Conservation (phyloP, 1,140 invertebrate genomes). For the Fragariocoptes setiger region DNA sequence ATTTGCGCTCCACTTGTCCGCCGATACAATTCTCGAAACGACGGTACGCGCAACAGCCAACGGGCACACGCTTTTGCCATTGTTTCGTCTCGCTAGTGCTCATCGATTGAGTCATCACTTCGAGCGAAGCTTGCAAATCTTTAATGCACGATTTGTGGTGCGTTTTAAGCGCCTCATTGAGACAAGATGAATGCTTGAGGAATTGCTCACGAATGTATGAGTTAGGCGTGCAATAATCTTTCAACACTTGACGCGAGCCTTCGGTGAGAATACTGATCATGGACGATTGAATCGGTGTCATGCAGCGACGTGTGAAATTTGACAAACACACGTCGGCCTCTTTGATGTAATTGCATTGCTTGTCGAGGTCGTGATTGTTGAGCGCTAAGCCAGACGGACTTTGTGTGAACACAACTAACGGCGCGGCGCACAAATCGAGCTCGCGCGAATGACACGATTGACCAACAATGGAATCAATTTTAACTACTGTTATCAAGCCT, state of each 20-base stretch:
- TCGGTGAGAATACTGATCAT: conserved; percentile 12
- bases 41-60: conserved; percentile 11
- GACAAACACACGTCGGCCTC: conserved; percentile 13
- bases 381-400: conserved; percentile 10
- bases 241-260: conserved; percentile 11
- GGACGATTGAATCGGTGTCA: conserved; percentile 12
- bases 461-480: too few relatives aligned
- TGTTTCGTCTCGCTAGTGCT: conserved; percentile 7
- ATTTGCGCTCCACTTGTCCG: conserved; percentile 12
- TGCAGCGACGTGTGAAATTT: conserved; percentile 12
- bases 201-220: conserved; percentile 11
- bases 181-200: conserved; percentile 12
- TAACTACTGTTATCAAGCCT: too few relatives aligned
- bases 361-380: conserved; percentile 9
- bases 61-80: conserved; percentile 13
- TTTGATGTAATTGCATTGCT: conserved; percentile 10
- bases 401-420: conserved; percentile 10
- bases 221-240: conserved; percentile 12
- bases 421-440: conserved; percentile 10
- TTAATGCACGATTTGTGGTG: conserved; percentile 12
- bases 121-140: conserved; percentile 12
- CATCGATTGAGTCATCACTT: conserved; percentile 10
- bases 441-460: background rate
- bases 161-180: conserved; percentile 11
- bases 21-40: conserved; percentile 10